phyloP scores from a whole-genome alignment of 92 coral and sea anemone genomes.

The Heliopora coerulea region DNA sequence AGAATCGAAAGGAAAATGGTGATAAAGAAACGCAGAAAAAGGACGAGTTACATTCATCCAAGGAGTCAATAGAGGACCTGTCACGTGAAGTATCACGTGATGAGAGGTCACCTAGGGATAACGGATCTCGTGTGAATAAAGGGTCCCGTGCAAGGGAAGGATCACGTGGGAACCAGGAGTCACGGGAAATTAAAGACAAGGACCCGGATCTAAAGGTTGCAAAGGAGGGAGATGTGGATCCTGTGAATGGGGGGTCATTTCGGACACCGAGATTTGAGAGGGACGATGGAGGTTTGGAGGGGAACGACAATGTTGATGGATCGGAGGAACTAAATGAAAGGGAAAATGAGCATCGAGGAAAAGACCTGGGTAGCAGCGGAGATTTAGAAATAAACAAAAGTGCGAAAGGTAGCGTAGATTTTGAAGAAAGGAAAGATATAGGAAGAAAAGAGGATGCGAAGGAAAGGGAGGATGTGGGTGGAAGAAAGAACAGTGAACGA shows the following conservation, averaged over 20 bases:
- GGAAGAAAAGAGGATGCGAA: conserved; percentile 10
- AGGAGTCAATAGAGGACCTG: conserved; percentile 3
- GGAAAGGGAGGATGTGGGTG: neutral
- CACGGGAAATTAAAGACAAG: neutral
- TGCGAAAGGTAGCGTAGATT: conserved; percentile 17
- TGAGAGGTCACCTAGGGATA: neutral
- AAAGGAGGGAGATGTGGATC: neutral
- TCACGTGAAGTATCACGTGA: conserved; percentile 6
- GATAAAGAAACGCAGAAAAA: neutral
- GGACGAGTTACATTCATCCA: neutral
- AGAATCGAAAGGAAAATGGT: conserved; percentile 15
- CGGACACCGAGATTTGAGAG: conserved; percentile 20
- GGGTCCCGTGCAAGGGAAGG: neutral
- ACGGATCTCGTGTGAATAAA: neutral
- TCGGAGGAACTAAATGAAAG: neutral
- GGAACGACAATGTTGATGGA: conserved; percentile 6
- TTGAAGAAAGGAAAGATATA: neutral
- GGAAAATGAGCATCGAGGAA: neutral
- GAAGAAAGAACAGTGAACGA: neutral
- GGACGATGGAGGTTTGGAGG: neutral
- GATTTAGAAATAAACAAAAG: conserved; percentile 19
- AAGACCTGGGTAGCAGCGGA: conserved; percentile 36
- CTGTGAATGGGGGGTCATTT: neutral
- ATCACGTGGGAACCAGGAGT: neutral
- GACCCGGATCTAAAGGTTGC: neutral